Evolutionary conservation across 2,797 vertebrate genomes (phyloP).

Genomic region (Odontamblyopus lacepedii): DNA sequence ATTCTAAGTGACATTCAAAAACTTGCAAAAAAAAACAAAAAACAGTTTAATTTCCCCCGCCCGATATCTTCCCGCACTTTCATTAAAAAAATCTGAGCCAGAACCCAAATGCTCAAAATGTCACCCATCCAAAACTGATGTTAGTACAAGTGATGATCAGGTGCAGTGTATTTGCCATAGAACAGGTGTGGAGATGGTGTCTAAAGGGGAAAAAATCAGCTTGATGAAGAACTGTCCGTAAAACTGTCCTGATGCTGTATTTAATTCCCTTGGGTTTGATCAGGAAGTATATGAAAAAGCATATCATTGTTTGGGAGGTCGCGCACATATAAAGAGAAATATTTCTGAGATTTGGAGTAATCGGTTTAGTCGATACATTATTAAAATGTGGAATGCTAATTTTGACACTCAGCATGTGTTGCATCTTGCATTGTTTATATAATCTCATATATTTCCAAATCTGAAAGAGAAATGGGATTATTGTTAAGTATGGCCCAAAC

Average conservation of each 20-base stretch:
- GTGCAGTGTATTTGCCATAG: too few species aligned
- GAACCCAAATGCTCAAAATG: neutral
- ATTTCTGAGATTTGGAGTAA: too few species aligned
- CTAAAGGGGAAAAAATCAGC: neutral
- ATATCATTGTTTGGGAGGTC: neutral
- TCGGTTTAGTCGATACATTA: too few species aligned
- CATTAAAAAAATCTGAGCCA: neutral
- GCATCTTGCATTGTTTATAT: too few species aligned
- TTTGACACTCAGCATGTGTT: too few species aligned
- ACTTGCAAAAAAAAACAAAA: conserved; percentile 9
- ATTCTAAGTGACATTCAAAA: neutral
- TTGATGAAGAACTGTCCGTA: neutral
- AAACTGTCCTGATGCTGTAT: neutral
- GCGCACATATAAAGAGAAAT: neutral
- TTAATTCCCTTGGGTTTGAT: neutral
- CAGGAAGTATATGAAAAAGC: neutral
- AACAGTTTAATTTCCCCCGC: neutral
- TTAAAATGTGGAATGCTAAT: too few species aligned
- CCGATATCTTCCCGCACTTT: neutral
- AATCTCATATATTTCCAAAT: too few species aligned
- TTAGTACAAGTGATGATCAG: too few species aligned
- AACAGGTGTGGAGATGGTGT: neutral
- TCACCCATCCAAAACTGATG: neutral
- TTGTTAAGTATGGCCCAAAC: neutral
- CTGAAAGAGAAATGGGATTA: conserved; percentile 2